Evolutionary conservation across 1,140 invertebrate genomes (phyloP), one percentile per base, ranked within the genome.

Genomic region (Streblospio benedicti): DNA sequence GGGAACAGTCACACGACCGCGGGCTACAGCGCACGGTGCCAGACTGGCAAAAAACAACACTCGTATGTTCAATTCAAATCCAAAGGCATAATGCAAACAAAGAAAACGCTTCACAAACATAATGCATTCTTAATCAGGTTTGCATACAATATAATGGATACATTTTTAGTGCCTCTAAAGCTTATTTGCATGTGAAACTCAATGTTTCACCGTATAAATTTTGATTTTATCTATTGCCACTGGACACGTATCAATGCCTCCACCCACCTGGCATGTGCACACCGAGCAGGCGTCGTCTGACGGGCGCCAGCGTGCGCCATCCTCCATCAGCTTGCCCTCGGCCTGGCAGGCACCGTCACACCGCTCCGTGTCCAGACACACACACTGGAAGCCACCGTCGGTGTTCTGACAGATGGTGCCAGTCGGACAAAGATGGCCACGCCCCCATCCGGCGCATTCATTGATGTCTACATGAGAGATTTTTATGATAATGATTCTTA

Each of bases 401-500:
- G 54, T 69, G 43, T 75, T 75, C 6, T 65, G 59, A 60, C 73
- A 75, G 6, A 62, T 45, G 23, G 67, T 68, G 50, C 63, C 67
- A 35, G 65, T 57, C 59, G 75, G 71, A 68, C 71, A 73, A 35
- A 69, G 71, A 82, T 83, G 65, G 85, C 86, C 69, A 81, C 83
- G 43, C 81, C 82, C 84, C 43, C 85, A 83, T 68, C 85, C 84
- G 61, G 80, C 77, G 76, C 91, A 93, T 79, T 95, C 91, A 76
- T 94, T 85, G 54, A 93, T 83, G 81, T 94, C 91, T 89, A 73
- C 20, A 81, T 78, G 78, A 71, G 61, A 44, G 68, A 65, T 59
- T 63, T n/a, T n/a, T n/a, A n/a, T n/a, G n/a, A n/a, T n/a, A n/a
- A n/a, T n/a, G n/a, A n/a, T n/a, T n/a, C n/a, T n/a, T n/a, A n/a